Percentiles rank a stretch among this genome's conserved stretches.
Conservation (phyloP, 2,113 vertebrate species). For the Hippocampus comes region DNA sequence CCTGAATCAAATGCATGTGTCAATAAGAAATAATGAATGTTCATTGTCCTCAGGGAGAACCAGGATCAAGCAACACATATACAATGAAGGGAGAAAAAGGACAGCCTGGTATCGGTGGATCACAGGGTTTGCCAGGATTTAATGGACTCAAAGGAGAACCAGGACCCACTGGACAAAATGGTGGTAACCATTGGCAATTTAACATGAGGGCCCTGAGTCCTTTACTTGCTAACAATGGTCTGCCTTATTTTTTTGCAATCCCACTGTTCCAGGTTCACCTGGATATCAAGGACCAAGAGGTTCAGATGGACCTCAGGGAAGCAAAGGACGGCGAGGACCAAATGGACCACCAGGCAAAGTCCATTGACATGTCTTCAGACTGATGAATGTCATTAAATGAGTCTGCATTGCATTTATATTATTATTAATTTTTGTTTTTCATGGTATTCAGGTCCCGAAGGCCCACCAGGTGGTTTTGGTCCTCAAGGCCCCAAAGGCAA, state of each 20-base stretch:
- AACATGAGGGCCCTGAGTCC: not conserved
- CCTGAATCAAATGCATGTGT: not conserved
- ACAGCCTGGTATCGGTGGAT: conserved; percentile 37
- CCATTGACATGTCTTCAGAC: not conserved
- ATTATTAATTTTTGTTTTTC: not conserved
- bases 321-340: conserved; percentile 42
- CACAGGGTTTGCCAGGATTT: conserved; percentile 29
- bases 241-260: not conserved
- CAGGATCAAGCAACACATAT: not conserved
- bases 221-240: not conserved
- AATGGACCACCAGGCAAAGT: conserved; percentile 45
- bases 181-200: conserved; percentile 15
- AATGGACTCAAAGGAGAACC: conserved; percentile 44
- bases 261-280: conserved; percentile 40
- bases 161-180: conserved; percentile 46
- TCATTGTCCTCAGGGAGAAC: conserved; percentile 50
- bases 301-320: conserved; percentile 42
- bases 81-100: conserved; percentile 51
- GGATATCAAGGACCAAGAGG: conserved; percentile 48
- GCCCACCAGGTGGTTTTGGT: conserved; percentile 70
- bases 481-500: conserved; percentile 72
- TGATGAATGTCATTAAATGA: not conserved
- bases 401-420: not conserved
- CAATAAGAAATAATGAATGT: not conserved
- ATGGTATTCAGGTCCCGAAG: conserved; percentile 64